Evolutionary conservation across 2,888 invertebrate species (phyloP).

Genomic region (Iphiclides podalirius): DNA sequence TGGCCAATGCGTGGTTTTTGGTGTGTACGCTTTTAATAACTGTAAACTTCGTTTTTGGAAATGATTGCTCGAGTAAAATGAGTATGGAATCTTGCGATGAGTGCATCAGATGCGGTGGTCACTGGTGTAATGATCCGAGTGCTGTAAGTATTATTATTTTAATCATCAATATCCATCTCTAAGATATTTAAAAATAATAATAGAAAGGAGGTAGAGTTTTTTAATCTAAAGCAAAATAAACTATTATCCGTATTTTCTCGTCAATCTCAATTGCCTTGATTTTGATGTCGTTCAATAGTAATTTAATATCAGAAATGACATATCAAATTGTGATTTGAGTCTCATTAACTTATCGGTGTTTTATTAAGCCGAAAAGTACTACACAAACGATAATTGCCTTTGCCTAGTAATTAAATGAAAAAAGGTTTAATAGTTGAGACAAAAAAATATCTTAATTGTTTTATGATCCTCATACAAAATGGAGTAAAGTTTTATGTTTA

Average conservation of each 20-base stretch:
- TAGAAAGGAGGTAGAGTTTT: no score
- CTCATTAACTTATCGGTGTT: no score
- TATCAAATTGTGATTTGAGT: no score
- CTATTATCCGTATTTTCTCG: no score
- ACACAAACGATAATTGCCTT: background rate
- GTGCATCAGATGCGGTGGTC: constrained; percentile 56
- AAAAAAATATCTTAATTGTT: background rate
- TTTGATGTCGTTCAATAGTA: no score
- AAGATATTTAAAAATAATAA: no score
- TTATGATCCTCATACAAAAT: no score
- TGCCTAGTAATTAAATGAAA: constrained; percentile 12
- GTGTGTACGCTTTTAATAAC: constrained; percentile 49
- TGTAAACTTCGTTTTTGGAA: constrained; percentile 48
- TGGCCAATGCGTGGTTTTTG: constrained; percentile 51
- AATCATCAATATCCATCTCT: background rate
- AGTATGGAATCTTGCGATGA: constrained; percentile 50
- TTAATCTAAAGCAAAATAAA: no score
- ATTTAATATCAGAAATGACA: no score
- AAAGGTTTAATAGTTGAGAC: background rate
- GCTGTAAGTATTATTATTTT: constrained; percentile 37
- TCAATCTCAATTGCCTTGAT: no score
- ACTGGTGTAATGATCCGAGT: constrained; percentile 53
- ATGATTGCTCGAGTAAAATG: constrained; percentile 36
- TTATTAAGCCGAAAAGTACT: no score
- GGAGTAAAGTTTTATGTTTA: no score